Conservation (phyloP, 2,888 invertebrate species). For the Patella caerulea region DNA sequence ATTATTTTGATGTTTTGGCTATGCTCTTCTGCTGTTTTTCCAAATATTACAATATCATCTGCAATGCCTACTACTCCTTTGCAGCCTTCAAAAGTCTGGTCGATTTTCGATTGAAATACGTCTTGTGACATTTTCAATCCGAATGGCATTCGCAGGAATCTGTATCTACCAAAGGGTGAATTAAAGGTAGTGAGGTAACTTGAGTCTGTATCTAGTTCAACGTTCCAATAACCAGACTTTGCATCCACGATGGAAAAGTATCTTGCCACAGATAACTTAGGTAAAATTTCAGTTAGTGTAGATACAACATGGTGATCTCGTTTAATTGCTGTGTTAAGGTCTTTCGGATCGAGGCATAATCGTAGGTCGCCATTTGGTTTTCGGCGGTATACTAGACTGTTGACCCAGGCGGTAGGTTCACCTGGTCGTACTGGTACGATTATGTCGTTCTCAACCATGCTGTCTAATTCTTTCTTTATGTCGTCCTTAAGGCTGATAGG, state of each 20-base stretch:
- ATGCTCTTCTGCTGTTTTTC: conserved; percentile 14
- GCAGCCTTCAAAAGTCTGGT: conserved; percentile 22
- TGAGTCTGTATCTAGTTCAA: conserved; percentile 17
- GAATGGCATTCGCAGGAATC: not conserved
- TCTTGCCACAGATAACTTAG: conserved; percentile 26
- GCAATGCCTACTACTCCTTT: conserved; percentile 13
- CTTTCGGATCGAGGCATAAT: conserved; percentile 32
- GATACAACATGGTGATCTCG: conserved; percentile 33
- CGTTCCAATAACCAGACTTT: conserved; percentile 34
- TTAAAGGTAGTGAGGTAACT: not conserved
- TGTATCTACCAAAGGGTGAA: not conserved
- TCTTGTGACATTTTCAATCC: conserved; percentile 17
- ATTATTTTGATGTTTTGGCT: conserved; percentile 11
- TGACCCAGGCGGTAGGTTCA: conserved; percentile 27
- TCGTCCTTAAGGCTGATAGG: conserved; percentile 16
- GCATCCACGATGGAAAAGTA: conserved; percentile 33
- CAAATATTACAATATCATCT: conserved; percentile 19
- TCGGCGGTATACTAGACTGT: conserved; percentile 8
- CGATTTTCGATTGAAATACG: conserved; percentile 22
- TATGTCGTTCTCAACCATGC: conserved; percentile 28
- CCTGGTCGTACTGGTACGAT: conserved; percentile 27
- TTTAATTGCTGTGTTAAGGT: conserved; percentile 36
- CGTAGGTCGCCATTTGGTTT: conserved; percentile 17
- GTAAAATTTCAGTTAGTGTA: conserved; percentile 26
- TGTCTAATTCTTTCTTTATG: conserved; percentile 26